Evolutionary conservation across 2,113 vertebrate species (phyloP), one percentile per base, ranked within the genome.

Genomic region (Clarias macrocephalus): DNA sequence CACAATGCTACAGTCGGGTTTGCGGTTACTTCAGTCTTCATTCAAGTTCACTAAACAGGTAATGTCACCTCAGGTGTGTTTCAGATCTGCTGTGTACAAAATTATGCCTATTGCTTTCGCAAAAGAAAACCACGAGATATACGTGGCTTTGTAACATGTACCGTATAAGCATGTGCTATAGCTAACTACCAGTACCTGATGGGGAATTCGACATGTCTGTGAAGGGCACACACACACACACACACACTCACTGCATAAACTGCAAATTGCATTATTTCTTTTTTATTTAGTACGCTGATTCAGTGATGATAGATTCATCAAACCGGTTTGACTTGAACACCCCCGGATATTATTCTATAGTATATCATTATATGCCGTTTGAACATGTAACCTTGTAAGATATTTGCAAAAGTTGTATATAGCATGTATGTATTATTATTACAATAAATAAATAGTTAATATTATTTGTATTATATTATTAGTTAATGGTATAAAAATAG

Each of bases 31-130:
- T 86, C 91, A 92, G 66, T 91, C 93, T 11, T 85, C 92, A 3
- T 72, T 94, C 33, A 90, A 62, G 25, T 85, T 88, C 76, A 91
- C 92, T 0, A 92, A 92, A 52, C 91, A 94, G 94, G 95, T 96
- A 93, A 84, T 0, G 0, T 3, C 2, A 2, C n/a, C 25, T 23
- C 52, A 25, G 62, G 33, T 33, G 8, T 48, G 30, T 7, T 62
- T 60, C n/a, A 42, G 1, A 62, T 52, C 33, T 83, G n/a, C 57
- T 54, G 12, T 52, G 12, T 25, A 62, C 59, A 42, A 59, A 80
- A 30, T 3, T 2, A 21, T 23, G 15, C 30, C 11, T 0, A 25
- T 13, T 23, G n/a, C 2, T 77, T 77, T 77, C 6, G 13, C 2
- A 15, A 13, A 60, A 25, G 11, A 59, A 33, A 54, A 56, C 13